These are phyloP conservation scores for Beris morrisii DNA, from an alignment of 2,888 invertebrate species.

Conservation along the genomic window DNA sequence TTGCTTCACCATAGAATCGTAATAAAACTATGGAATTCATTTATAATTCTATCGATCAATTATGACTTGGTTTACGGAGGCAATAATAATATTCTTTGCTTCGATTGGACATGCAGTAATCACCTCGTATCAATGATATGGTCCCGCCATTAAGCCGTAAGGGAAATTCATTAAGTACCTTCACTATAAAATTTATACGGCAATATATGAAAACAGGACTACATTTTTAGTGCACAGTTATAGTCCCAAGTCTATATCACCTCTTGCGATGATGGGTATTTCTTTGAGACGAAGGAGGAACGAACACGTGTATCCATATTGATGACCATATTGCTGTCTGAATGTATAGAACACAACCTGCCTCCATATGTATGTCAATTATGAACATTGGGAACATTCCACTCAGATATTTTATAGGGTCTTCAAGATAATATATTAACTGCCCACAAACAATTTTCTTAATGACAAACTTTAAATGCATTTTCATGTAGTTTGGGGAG, in stretches of 20 bases:
- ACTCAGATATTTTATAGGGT: constrained; percentile 21
- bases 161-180: constrained; percentile 33
- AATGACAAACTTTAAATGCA: constrained; percentile 35
- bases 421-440: constrained; percentile 28
- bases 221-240: constrained; percentile 20
- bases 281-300: not conserved
- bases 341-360: not conserved
- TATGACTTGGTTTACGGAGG: constrained; percentile 13
- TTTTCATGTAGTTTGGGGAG: constrained; percentile 24
- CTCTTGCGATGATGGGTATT: not conserved
- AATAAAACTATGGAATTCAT: constrained; percentile 17
- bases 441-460: constrained; percentile 34
- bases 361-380: constrained; percentile 21
- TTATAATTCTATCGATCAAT: constrained; percentile 14
- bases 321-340: not conserved
- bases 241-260: constrained; percentile 24
- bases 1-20: no score
- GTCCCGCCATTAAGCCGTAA: constrained; percentile 18
- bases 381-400: constrained; percentile 7
- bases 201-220: constrained; percentile 26
- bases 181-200: constrained; percentile 33
- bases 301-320: not conserved
- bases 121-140: constrained; percentile 11
- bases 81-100: constrained; percentile 12
- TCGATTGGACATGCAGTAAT: constrained; percentile 11